Evolutionary conservation across 2,113 vertebrate species (phyloP), one percentile per base, ranked within the genome.

Genomic region (Bolborhynchus lineola): DNA sequence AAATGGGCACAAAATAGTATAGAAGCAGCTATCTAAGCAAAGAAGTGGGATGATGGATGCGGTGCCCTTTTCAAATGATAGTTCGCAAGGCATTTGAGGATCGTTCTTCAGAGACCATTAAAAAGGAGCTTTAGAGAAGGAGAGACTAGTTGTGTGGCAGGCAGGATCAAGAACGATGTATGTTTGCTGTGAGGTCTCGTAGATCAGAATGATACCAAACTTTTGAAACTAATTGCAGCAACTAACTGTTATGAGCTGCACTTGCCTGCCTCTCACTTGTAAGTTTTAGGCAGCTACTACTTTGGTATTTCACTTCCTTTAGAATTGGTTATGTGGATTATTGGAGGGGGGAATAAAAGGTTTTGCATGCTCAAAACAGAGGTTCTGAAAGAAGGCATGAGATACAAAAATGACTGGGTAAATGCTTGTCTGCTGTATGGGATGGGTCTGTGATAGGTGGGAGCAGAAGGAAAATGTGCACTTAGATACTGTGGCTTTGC

Each of bases 21-120:
- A 4, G 37, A 69, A 96, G 83, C 83, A 91, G 83, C 76, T 81
- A 84, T 49, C 88, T 88, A 82, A 76, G 84, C 88, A 89, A 82
- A 94, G 88, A 83, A 87, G 53, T 19, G n/a, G 53, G 46, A 92
- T 96, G 95, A 96, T 94, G 88, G 83, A 96, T 94, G 78, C 23
- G 2, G n/a, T 96, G 95, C 88, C 96, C 90, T 97, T 96, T 97
- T 95, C 92, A 89, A 91, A 87, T 0, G 53, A 62, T 89, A 78
- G 93, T 87, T 96, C 2, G 3, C 70, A 67, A 94, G 88, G 88
- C 86, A 67, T 92, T 91, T 91, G 95, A 95, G 86, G 88, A 62
- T 95, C 93, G 93, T 85, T 95, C 92, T 96, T 96, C 64, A 21
- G 92, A 93, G 91, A 72, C 83, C 86, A 72, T 95, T 92, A 92